Base-by-base conservation (phyloP, 2,888 invertebrate species). In the Rhogogaster chlorosoma region DNA sequence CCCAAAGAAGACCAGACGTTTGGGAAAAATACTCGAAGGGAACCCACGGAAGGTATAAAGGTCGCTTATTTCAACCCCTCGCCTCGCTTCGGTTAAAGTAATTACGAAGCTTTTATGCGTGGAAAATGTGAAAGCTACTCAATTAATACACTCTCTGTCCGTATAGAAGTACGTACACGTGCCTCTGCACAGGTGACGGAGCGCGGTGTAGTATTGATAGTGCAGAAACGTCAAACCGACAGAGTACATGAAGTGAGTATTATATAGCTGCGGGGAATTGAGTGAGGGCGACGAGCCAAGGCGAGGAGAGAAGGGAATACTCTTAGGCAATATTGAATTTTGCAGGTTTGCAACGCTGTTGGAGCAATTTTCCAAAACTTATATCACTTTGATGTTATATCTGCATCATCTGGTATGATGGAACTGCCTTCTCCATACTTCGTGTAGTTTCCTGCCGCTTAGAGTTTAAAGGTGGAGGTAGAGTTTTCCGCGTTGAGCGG, bases 351-450 rank as follows among this genome's bases (percentile, higher is more conserved):
- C 89, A 90, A 89, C 86, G 87, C 86, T 88, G 88, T 89, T 86
- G 88, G 88, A 88, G 88, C 90, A 89, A 90, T 90, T 90, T 90
- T 90, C 89, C 87, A 88, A 87, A 89, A 89, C 88, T 90, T 89
- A 88, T 87, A 88, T 87, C 87, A 89, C 89, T 90, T 89, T 88
- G 88, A 90, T 88, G 88, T 88, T 83, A 67, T 83, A 83, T 83
- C 67, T 83, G 83, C 83, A 64, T 83, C 83, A 45, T 83, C 67
- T 49, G 82, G 42, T 70, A 36, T 61, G 83, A 83, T 83, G 64
- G 29, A 61, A 70, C 67, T 83, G 29, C 67, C 83, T 83, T 45
- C 42, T 42, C 18, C 42, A 45, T 61, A 80, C 32, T 36, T 61
- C 61, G 22, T 29, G 32, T 49, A 49, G 77, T 77, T 45, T 18